Base-by-base conservation (phyloP, 1,140 invertebrate species). In the Liolophura sinensis region DNA sequence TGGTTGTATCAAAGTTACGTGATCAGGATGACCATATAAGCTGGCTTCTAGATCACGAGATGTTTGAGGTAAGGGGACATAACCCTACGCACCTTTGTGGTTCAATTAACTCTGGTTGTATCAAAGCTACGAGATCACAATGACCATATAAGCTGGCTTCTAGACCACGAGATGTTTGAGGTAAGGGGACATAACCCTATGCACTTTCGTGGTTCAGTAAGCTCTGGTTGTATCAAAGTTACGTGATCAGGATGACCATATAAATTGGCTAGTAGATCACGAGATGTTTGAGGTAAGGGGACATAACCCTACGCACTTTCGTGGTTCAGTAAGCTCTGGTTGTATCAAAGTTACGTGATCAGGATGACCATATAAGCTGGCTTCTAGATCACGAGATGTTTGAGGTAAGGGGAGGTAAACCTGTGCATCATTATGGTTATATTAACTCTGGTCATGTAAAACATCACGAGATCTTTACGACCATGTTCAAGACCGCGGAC, bases 351-450 rank as follows among this genome's bases (percentile, higher is more conserved):
- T 91, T 93, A 0, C 91, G 94, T 74, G 93, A 97, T 82, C 90
- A 91, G 24, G 95, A 98, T 81, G 96, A 98, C 79, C 90, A 93
- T 79, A 91, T 98, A 18, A 89, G 92, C 64, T 98, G 95, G 95
- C 86, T 98, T 0, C 89, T 97, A 24, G 90, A 92, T 67, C 93
- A 95, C 78, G 87, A 88, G 84, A 81, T 84, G 67, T 87, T 77
- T 85, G 88, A 76, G 75, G 82, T 83, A 70, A 62, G 58, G 31
- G 31, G 31, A 40, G 31, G 9, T 40, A 40, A 40, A 3, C 3
- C 31, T 5, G 9, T 40, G 31, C 31, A 40, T 9, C 31, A 5
- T 40, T 3, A 9, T 9, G 31, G 31, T 3, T 40, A n/a, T n/a
- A n/a, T n/a, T n/a, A n/a, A n/a, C n/a, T n/a, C n/a, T 99, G 65